Base-by-base conservation (phyloP, 2,888 invertebrate species). In the Dynastes hyllus region DNA sequence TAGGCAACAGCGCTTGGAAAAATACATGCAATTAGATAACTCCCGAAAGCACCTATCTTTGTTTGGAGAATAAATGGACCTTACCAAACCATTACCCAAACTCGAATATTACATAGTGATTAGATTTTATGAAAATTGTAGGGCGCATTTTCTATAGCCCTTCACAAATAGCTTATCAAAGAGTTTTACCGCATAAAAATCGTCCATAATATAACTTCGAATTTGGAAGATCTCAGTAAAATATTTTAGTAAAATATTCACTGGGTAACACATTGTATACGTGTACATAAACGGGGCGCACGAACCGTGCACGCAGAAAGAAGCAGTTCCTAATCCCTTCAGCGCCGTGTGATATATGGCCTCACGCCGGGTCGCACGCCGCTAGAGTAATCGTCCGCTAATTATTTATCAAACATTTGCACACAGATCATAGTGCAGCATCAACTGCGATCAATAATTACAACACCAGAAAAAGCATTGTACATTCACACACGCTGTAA, bases 351-450 rank as follows among this genome's bases (percentile, higher is more conserved):
- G 83, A 83, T 83, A 79, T 81, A 82, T 80, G 81, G 81, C 76
- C 79, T 79, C 79, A 80, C 78, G 78, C 78, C 76, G 80, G 79
- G 78, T 79, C 77, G 67, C 71, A 78, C 76, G 77, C 79, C 71
- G 61, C 80, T 78, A 79, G 78, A 79, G 80, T 83, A 83, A 82
- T 83, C 81, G 81, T 75, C 78, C 81, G 76, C 80, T 83, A 82
- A 83, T 83, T 83, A 82, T 83, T 83, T 83, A 80, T 80, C 80
- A 82, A 82, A 80, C 82, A 81, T 82, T 82, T 81, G 79, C 82
- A 82, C 82, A 81, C 80, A 76, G 80, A 82, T 82, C 81, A 76
- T 65, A 69, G 77, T 58, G 69, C 69, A 77, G 63, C 67, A 58
- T 53, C 77, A 69, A 77, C 58, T 69, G 77, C 73, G 73, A 78